Evolutionary conservation across 2,797 vertebrate species (phyloP), one percentile per base, ranked within the genome.

Genomic region (Pseudopleuronectes americanus): DNA sequence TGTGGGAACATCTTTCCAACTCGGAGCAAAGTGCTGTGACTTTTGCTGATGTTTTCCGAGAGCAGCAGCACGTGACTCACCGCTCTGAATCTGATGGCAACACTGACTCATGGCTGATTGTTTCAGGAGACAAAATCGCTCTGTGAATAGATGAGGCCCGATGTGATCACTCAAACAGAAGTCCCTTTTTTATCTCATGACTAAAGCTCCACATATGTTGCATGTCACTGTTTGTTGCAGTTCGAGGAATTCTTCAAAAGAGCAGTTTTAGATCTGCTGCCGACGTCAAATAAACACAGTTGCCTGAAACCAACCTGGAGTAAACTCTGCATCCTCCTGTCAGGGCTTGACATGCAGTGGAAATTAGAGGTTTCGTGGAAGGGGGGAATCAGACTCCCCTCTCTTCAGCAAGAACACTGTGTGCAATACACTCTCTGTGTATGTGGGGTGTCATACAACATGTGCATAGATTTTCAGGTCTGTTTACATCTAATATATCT

Each of bases 31-130:
- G 43, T 45, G 43, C 4, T 8, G 43, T 3, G 17, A 45, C 17
- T 8, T 76, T 56, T 56, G 22, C 47, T 68, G 57, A 51, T 59
- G 16, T 58, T 24, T 24, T 76, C 51, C 59, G 57, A 64, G 4
- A 5, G 3, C 51, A 57, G 57, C 64, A 55, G 48, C 69, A 61
- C 69, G 58, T 86, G 76, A 82, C 56, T 83, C 79, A 71, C 33
- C 10, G 2, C 36, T 58, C 49, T 58, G 1, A 26, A 59, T 77
- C 26, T 66, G 56, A 72, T 41, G 36, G 31, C 43, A 60, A 14
- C 57, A 47, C 52, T 68, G 70, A 77, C 52, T 81, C 66, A 70
- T 51, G 22, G 24, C 16, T 52, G 23, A 72, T 81, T 68, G 36
- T 56, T 24, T 38, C 57, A 66, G 6, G 19, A 28, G 26, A 55